Evolutionary conservation across 2,113 vertebrate genomes (phyloP).

Genomic region (Hipposideros armiger): DNA sequence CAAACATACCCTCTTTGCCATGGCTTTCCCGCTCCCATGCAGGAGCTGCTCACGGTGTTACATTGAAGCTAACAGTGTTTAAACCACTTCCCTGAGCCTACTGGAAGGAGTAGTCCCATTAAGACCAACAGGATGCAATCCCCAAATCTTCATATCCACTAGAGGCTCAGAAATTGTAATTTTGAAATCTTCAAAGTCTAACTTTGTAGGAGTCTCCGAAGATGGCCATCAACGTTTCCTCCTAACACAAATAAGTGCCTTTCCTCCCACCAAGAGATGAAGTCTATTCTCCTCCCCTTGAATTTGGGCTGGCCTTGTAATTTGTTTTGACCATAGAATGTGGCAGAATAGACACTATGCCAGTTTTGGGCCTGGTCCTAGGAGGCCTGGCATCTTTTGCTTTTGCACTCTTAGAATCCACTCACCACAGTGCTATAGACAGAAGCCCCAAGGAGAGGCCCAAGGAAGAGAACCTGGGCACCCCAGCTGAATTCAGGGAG

Average conservation of each 20-base stretch:
- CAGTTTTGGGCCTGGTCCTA: background rate
- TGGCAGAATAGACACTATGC: background rate
- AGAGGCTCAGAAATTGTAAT: background rate
- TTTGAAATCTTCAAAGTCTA: constrained; percentile 20
- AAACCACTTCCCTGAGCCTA: background rate
- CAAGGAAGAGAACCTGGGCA: background rate
- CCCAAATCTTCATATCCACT: background rate
- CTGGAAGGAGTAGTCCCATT: background rate
- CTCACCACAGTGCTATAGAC: background rate
- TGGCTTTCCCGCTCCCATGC: background rate
- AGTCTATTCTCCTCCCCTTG: background rate
- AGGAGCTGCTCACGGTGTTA: background rate
- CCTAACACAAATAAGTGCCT: background rate
- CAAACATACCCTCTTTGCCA: background rate
- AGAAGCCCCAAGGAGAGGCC: background rate
- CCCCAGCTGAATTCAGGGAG: background rate
- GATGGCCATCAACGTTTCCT: background rate
- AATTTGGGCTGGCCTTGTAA: background rate
- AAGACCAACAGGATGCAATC: background rate
- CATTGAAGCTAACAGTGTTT: background rate
- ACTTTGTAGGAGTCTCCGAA: background rate
- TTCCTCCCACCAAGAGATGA: background rate
- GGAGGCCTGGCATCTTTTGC: background rate
- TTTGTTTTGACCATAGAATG: background rate
- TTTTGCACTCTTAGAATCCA: background rate